A percentile compares a stretch with the other conserved stretches of the same genome.
phyloP scores from a whole-genome alignment of 2,113 vertebrate species.

The Ictalurus furcatus region DNA sequence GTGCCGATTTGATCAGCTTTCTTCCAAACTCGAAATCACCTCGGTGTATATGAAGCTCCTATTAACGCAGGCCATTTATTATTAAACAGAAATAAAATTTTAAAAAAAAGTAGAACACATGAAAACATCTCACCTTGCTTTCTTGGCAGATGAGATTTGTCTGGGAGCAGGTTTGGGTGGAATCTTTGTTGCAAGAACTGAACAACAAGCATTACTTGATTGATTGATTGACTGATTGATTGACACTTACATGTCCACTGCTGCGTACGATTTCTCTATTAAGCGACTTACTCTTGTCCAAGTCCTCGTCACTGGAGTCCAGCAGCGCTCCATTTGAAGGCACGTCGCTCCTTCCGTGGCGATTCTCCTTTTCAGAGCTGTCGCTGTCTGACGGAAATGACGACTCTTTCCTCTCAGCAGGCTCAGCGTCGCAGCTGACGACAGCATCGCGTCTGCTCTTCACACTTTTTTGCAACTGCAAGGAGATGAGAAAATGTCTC shows the following conservation, averaged over 20 bases:
- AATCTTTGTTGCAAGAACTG: constrained; percentile 64
- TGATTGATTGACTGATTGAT: no score
- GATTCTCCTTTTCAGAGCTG: constrained; percentile 65
- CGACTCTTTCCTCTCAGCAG: neutral
- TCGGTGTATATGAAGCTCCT: neutral
- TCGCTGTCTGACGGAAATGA: constrained; percentile 51
- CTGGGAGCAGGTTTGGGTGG: constrained; percentile 59
- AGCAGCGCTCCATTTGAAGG: constrained; percentile 20
- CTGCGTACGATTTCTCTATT: neutral
- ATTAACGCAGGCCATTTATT: neutral
- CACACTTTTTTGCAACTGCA: constrained; percentile 58
- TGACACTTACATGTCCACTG: neutral
- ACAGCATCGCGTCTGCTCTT: constrained; percentile 57
- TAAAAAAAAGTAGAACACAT: neutral
- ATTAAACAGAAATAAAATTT: neutral
- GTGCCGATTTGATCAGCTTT: neutral
- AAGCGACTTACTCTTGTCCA: constrained; percentile 75
- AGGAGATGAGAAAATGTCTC: neutral
- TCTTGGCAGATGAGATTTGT: constrained; percentile 54
- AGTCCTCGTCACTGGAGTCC: constrained; percentile 76
- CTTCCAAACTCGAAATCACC: neutral
- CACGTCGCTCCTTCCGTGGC: neutral
- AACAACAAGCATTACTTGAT: neutral
- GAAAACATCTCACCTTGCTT: constrained; percentile 52
- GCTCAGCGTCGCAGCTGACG: neutral